Base-by-base conservation (phyloP, 2,113 vertebrate genomes). In the Anser cygnoides region DNA sequence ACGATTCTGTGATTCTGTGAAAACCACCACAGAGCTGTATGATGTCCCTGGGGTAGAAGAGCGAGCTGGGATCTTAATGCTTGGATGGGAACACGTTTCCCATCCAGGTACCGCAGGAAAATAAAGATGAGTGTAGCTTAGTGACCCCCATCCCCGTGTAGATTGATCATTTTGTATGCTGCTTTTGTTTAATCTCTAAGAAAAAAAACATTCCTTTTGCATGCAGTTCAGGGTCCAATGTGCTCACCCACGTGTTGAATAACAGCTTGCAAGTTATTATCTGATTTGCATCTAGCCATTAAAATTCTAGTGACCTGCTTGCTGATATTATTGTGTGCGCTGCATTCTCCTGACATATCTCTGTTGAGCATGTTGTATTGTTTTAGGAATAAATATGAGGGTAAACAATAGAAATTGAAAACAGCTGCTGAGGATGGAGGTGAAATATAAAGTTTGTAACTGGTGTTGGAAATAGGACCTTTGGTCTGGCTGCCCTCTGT, bases 261-360 rank as follows among this genome's bases (percentile, higher is more conserved):
- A 95, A 74, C 67, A 88, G 67, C 90, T 96, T 97, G 80, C 72
- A 95, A 37, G 73, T 94, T 75, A 10, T 89, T 92, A 96, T 93
- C 95, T 95, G 84, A 72, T 88, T 17, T 78, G 68, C 77, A 85
- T 15, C 46, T 22, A 18, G 93, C 86, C 93, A 79, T 67, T 92
- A 70, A 97, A 86, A 76, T 96, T 70, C 58, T 50, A 90, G 72
- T 90, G 89, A 96, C 87, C 80, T 82, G 84, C 90, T 67, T 79
- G 80, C 89, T 90, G 72, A 26, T 86, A 43, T 54, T 93, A 55
- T 84, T 96, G 58, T 82, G 66, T 95, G 89, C 29, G 2, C 61
- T 73, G 79, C 0, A 1, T 96, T 84, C 79, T 96, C 79, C 92
- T 37, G 13, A 50, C 61, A 39, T 37, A 9, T 46, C 93, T 90